Evolutionary conservation across 92 coral and sea anemone species (phyloP), one percentile per base, ranked within the genome.

Genomic region (Porites lobata): DNA sequence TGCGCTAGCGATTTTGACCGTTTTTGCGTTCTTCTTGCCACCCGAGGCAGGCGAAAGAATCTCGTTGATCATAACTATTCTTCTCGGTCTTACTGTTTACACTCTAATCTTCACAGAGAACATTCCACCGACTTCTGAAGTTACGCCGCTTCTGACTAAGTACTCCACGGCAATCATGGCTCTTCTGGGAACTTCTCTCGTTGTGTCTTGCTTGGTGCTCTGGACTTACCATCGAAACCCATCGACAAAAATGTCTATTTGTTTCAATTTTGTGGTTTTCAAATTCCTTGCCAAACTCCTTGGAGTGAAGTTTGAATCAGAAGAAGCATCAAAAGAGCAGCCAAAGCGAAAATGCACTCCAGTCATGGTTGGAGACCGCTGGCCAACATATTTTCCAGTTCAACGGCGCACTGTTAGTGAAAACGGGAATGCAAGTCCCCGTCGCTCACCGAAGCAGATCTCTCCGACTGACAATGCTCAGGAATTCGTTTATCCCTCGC

Each of bases 41-140:
- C 95, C 96, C 64, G 98, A 96, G 64, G 88, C 95, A 50, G 99
- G 99, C 8, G 99, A 95, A 88, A 93, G 99, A 61, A 92, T 96
- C 51, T 96, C 99, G 63, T 80, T 96, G 89, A 85, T 93, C 18
- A 96, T 96, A 68, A 96, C 99, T 2, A 95, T 95, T 9, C 86
- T 96, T 65, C 94, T 96, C 4, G 99, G 99, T 6, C 69, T 96
- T 78, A 96, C 98, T 18, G 99, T 96, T 1, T 96, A 95, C 79
- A 87, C 98, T 50, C 85, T 96, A 54, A 92, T 96, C 66, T 96
- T 96, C 85, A 95, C 96, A 29, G 98, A 95, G 76, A 94, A 94
- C 51, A 95, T 96, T 43, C 99, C 99, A 20, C 94, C 99, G 11
- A 91, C 96, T 17, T 91, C 95, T 9, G 99, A 96, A 85, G 99